Evolutionary conservation across 2,113 vertebrate genomes (phyloP).

Genomic region (Hippocampus zosterae): DNA sequence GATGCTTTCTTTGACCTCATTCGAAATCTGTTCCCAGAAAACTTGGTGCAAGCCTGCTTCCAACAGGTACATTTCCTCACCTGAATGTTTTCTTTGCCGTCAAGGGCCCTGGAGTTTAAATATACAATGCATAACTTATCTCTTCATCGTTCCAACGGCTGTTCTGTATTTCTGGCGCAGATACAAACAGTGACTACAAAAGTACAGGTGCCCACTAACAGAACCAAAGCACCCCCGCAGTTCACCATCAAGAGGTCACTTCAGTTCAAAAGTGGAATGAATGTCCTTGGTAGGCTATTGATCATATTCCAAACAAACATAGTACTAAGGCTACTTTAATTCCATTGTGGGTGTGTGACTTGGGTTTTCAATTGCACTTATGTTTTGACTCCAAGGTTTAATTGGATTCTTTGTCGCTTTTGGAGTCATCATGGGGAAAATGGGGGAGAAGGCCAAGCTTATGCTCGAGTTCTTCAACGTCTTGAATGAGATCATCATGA

Average conservation of each 20-base stretch:
- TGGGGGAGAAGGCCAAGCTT: slow-evolving; percentile 94
- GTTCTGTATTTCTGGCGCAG: slow-evolving; percentile 61
- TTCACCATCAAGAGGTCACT: slow-evolving; percentile 84
- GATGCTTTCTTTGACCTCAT: slow-evolving; percentile 96
- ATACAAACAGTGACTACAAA: slow-evolving; percentile 92
- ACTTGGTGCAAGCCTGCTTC: slow-evolving; percentile 96
- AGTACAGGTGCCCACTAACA: slow-evolving; percentile 80
- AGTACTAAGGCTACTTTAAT: neutral
- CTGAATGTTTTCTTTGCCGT: neutral
- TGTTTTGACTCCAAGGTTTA: slow-evolving; percentile 73
- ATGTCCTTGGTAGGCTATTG: slow-evolving; percentile 83
- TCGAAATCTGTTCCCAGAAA: slow-evolving; percentile 95
- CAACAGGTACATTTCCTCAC: slow-evolving; percentile 80
- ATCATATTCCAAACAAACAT: neutral
- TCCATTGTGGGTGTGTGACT: no score
- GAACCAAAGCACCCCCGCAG: slow-evolving; percentile 76
- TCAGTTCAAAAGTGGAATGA: slow-evolving; percentile 98
- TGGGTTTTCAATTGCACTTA: neutral
- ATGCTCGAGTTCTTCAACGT: slow-evolving; percentile 99
- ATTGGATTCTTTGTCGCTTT: slow-evolving; percentile 99
- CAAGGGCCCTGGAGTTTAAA: neutral
- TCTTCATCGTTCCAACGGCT: slow-evolving; percentile 5
- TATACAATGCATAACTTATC: slow-evolving; percentile 1
- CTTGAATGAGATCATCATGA: slow-evolving; percentile 98
- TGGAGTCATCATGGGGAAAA: slow-evolving; percentile 96